These are phyloP conservation scores for Eretmochelys imbricata DNA, from an alignment of 2,113 vertebrate species.

Conservation along the genomic window DNA sequence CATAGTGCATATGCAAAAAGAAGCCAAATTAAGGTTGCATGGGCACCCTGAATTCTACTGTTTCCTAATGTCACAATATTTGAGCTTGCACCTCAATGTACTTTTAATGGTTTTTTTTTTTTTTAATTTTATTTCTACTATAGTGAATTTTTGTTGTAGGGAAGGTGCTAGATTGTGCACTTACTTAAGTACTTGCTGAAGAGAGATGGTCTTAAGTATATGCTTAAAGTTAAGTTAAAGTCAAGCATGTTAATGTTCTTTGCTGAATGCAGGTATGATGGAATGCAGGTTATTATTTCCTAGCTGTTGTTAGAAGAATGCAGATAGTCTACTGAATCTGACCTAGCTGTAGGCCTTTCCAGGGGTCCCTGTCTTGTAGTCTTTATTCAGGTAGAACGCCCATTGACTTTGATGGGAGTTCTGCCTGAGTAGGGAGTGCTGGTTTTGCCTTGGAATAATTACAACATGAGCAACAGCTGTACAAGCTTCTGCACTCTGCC, in stretches of 20 bases:
- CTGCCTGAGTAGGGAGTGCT: neutral
- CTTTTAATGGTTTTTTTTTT: neutral
- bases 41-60: neutral
- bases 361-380: neutral
- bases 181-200: neutral
- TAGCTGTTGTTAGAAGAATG: neutral
- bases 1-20: neutral
- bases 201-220: neutral
- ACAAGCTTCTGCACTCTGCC: neutral
- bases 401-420: neutral
- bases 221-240: neutral
- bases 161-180: neutral
- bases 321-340: neutral
- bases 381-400: neutral
- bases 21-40: neutral
- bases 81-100: neutral
- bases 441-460: neutral
- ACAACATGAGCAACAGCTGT: neutral
- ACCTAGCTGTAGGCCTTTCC: neutral
- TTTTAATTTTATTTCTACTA: neutral
- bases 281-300: neutral
- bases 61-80: neutral
- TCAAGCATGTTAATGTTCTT: neutral
- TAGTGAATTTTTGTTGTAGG: neutral
- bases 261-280: neutral